These are phyloP conservation scores for Lemur catta DNA, from an alignment of 2,797 vertebrate species.

Conservation along the genomic window DNA sequence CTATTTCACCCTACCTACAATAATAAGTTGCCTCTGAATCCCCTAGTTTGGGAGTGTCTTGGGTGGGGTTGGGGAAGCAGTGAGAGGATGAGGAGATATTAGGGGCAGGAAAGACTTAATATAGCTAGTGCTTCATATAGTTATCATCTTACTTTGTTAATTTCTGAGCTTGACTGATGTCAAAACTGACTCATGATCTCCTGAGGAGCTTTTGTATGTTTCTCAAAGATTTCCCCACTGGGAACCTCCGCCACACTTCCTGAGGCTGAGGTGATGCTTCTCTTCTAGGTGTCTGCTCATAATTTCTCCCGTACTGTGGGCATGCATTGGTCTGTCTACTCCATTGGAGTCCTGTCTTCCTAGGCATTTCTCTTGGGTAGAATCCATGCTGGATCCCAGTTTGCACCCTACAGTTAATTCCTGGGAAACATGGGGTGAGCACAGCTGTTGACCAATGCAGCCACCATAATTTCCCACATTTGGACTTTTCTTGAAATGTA, in stretches of 20 bases:
- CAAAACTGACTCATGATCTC: conserved; percentile 15
- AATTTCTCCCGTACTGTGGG: neutral
- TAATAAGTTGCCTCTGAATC: neutral
- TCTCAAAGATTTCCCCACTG: neutral
- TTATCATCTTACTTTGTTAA: neutral
- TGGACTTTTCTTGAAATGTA: neutral
- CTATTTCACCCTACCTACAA: neutral
- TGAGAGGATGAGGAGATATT: neutral
- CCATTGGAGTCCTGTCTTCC: neutral
- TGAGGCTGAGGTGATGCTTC: neutral
- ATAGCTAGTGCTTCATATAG: neutral
- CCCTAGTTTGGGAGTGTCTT: neutral
- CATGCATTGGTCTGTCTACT: neutral
- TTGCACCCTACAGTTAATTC: neutral
- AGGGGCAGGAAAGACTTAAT: neutral
- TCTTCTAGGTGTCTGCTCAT: neutral
- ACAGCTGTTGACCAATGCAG: neutral
- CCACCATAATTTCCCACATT: neutral
- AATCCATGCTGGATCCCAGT: neutral
- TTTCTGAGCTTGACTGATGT: neutral
- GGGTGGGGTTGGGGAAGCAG: neutral
- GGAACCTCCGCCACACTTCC: neutral
- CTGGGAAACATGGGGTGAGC: neutral
- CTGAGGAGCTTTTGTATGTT: neutral
- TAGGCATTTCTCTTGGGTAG: neutral